Percentiles rank a stretch among this genome's conserved stretches.
phyloP scores from a whole-genome alignment of 2,888 invertebrate species.

The Apomyelois bistriatella region DNA sequence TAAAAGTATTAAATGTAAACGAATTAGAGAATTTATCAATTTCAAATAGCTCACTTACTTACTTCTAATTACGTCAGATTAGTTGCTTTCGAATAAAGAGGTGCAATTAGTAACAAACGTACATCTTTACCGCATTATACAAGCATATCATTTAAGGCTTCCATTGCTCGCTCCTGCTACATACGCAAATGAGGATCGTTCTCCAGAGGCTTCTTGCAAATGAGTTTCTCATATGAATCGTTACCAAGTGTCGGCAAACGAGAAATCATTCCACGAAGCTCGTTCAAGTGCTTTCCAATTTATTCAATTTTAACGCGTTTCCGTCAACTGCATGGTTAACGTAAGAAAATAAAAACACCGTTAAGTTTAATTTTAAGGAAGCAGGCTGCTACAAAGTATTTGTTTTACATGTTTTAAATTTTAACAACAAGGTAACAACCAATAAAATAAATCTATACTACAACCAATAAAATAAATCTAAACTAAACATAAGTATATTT shows the following conservation, averaged over 20 bases:
- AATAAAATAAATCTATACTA: no score
- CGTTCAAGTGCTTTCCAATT: constrained; percentile 53
- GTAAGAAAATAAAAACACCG: no score
- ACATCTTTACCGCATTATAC: not conserved
- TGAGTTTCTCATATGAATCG: constrained; percentile 73
- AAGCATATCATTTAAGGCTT: constrained; percentile 4
- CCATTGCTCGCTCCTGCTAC: constrained; percentile 40
- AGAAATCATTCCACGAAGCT: constrained; percentile 51
- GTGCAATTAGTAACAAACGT: constrained; percentile 5
- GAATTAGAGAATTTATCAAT: no score
- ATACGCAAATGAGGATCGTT: constrained; percentile 66
- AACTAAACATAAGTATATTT: no score
- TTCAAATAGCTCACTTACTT: no score
- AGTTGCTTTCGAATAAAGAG: not conserved
- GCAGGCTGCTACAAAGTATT: no score
- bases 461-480: no score
- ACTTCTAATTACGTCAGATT: no score
- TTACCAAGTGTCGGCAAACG: constrained; percentile 62
- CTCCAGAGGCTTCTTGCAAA: constrained; percentile 59
- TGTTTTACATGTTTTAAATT: no score
- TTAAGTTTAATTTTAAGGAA: no score
- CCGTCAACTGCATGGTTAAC: not conserved
- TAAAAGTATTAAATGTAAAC: no score
- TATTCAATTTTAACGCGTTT: constrained; percentile 35
- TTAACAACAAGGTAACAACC: no score